Base-by-base conservation (phyloP, 92 coral and sea anemone species). In the Epizoanthus rinbou region DNA sequence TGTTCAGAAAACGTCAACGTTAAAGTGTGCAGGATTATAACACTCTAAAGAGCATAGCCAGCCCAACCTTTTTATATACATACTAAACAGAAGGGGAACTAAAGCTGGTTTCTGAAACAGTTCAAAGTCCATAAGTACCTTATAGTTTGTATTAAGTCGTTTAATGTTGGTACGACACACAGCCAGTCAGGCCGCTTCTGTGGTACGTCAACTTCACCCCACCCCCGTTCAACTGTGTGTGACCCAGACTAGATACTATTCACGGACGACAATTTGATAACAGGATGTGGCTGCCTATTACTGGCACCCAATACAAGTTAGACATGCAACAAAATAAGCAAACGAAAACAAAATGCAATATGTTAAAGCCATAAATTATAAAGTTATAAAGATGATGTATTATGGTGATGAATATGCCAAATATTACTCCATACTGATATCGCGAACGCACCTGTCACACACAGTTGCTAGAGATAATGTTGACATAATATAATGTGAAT, bases 171-270 rank as follows among this genome's bases (percentile, higher is more conserved):
- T 50, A 19, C 2, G 15, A 47, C 15, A 47, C 14, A 47, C 15
- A 8, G 13, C 54, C 23, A 50, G 23, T 8, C 28, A 22, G 28
- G 68, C 64, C 24, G 33, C 43, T 54, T 57, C 50, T 39, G 53
- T 19, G 19, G 5, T 0, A 6, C 21, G 39, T 39, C 35, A 37
- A 22, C 33, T 57, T 22, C 62, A 63, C 63, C 81, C 68, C 81
- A 24, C 17, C 43, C 23, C 59, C 35, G 71, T 78, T 57, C 82
- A 62, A 78, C 82, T 78, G 82, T 78, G 82, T 78, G 82, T 78
- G 82, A 78, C 57, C 60, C 57, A 17, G 58, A 37, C 35, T 17
- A 37, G 41, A 0, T 18, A 22, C 13, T 53, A 19, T 68, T 58
- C 68, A 60, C 6, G 45, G 28, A 37, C 14, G 11, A 39, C 41